Evolutionary conservation across 2,797 vertebrate genomes (phyloP).

Genomic region (Champsocephalus gunnari): DNA sequence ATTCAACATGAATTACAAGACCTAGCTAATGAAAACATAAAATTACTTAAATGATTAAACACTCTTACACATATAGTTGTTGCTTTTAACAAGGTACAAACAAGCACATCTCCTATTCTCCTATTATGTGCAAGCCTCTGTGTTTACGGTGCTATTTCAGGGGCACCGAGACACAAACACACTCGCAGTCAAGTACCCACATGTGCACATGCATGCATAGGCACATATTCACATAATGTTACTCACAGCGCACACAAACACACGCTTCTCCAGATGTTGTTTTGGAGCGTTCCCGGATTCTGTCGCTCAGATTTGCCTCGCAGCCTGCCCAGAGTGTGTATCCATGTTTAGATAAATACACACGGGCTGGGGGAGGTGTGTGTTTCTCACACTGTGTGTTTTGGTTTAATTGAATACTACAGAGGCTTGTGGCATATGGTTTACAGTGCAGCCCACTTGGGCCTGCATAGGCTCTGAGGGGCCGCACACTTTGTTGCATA

Average conservation of each 20-base stretch:
- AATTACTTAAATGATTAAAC: not conserved
- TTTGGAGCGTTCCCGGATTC: conserved; percentile 63
- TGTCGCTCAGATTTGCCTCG: conserved; percentile 37
- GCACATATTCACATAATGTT: conserved; percentile 32
- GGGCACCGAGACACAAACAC: conserved; percentile 16
- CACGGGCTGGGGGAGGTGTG: conserved; percentile 57
- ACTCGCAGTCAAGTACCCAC: conserved; percentile 25
- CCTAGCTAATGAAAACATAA: not conserved
- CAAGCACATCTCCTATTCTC: conserved; percentile 15
- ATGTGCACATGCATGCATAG: conserved; percentile 32
- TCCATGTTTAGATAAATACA: conserved; percentile 74
- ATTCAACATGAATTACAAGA: not conserved
- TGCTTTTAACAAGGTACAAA: conserved; percentile 20
- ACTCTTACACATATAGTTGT: not conserved
- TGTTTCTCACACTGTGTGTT: conserved; percentile 58
- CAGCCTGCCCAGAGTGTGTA: conserved; percentile 56
- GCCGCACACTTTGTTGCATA: conserved; percentile 41
- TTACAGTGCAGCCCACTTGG: conserved; percentile 50
- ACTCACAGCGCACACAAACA: conserved; percentile 25
- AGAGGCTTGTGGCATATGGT: conserved; percentile 58
- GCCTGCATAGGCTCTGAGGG: conserved; percentile 30
- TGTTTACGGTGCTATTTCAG: conserved; percentile 63
- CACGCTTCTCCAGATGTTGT: conserved; percentile 71
- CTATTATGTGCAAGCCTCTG: conserved; percentile 27
- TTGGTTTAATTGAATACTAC: conserved; percentile 61